Conservation (phyloP, 2,113 vertebrate genomes). For the Bambusicola thoracicus region DNA sequence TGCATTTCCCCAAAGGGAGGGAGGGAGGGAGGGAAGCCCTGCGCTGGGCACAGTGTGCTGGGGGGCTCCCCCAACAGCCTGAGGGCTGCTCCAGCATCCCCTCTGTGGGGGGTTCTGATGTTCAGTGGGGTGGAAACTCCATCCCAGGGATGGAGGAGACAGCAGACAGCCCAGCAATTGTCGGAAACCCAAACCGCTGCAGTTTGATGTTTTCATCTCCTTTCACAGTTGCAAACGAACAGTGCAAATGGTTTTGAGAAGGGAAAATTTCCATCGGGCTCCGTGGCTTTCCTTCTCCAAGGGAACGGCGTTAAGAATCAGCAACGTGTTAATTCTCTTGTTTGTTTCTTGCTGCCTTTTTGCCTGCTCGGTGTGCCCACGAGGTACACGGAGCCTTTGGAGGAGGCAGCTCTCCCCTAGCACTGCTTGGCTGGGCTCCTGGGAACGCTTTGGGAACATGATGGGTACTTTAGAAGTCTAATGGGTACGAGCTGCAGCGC, state of each 20-base stretch:
- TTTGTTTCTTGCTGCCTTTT: not conserved
- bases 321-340: not conserved
- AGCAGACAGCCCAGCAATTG: not conserved
- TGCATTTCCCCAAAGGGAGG: not conserved
- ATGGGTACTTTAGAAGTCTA: not conserved
- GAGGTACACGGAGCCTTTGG: not conserved
- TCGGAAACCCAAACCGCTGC: not conserved
- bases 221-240: not conserved
- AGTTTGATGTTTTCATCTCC: not conserved
- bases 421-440: not conserved
- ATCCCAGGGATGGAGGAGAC: not conserved
- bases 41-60: not conserved
- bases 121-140: not conserved
- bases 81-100: too few species aligned
- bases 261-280: not conserved
- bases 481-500: not conserved
- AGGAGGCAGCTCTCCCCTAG: not conserved
- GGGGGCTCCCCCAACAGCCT: too few species aligned
- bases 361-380: not conserved
- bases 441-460: not conserved
- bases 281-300: not conserved
- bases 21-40: not conserved
- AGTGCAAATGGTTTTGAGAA: conserved; percentile 3
- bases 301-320: not conserved
- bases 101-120: not conserved